These are phyloP conservation scores for Timandra comae DNA, from an alignment of 2,888 invertebrate genomes.

Conservation along the genomic window DNA sequence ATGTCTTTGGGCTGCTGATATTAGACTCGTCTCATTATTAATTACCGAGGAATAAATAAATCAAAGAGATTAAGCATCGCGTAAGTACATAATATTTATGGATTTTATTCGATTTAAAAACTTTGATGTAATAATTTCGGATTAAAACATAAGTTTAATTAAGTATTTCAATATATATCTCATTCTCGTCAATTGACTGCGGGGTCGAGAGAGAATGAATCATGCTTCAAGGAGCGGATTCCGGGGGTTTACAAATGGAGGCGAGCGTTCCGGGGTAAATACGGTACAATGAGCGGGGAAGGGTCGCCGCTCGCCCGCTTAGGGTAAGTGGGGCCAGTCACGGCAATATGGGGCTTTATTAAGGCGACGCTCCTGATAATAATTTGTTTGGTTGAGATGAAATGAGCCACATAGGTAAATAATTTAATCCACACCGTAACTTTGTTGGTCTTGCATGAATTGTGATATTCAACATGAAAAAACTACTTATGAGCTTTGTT, in stretches of 20 bases:
- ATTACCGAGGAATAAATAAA: too few relatives aligned
- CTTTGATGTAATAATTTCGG: not conserved
- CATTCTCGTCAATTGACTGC: constrained; percentile 57
- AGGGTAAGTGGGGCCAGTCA: constrained; percentile 73
- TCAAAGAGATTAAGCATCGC: too few relatives aligned
- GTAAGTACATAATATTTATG: not conserved
- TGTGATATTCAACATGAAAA: not conserved
- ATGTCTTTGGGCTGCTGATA: too few relatives aligned
- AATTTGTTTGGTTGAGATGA: constrained; percentile 58
- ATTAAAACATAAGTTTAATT: constrained; percentile 29
- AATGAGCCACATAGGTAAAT: constrained; percentile 21
- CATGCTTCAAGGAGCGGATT: constrained; percentile 73
- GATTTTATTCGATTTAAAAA: not conserved
- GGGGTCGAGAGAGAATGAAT: constrained; percentile 64
- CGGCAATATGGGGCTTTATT: constrained; percentile 72
- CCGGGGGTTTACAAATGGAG: constrained; percentile 72
- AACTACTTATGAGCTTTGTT: not conserved
- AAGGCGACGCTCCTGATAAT: constrained; percentile 58
- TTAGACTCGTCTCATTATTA: too few relatives aligned
- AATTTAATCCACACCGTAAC: constrained; percentile 1
- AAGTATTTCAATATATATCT: constrained; percentile 43
- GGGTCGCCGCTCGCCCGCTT: constrained; percentile 61
- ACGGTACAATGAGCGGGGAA: constrained; percentile 71
- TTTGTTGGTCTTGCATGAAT: not conserved
- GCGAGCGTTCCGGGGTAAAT: constrained; percentile 71